phyloP scores from a whole-genome alignment of 2,888 invertebrate species.

The Apantesis nais region DNA sequence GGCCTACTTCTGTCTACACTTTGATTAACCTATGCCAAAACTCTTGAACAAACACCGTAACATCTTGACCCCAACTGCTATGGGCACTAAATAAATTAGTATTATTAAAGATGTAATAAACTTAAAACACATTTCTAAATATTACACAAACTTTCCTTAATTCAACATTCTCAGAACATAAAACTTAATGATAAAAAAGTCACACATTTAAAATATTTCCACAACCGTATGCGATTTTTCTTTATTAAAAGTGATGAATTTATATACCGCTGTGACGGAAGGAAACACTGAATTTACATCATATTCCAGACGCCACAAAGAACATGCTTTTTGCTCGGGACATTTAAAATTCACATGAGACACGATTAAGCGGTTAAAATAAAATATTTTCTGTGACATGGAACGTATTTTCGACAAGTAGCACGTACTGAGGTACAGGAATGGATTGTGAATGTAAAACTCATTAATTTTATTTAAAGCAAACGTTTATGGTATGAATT shows the following conservation, averaged over 20 bases:
- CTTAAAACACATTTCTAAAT: no score
- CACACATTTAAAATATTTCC: neutral
- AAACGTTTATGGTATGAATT: no score
- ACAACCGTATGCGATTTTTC: constrained; percentile 5
- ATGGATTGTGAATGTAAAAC: constrained; percentile 9
- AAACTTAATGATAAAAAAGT: neutral
- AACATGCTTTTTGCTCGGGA: constrained; percentile 41
- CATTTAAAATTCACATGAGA: constrained; percentile 52
- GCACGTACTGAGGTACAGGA: constrained; percentile 16
- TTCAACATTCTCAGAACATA: neutral
- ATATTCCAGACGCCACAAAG: constrained; percentile 36
- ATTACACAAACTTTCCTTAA: no score
- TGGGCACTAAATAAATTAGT: no score
- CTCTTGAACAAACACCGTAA: no score
- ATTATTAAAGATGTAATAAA: no score
- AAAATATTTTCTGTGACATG: constrained; percentile 47
- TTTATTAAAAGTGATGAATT: constrained; percentile 14
- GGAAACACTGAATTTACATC: constrained; percentile 34
- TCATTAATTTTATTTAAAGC: neutral
- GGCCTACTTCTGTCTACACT: no score
- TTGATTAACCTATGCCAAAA: no score
- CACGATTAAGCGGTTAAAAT: constrained; percentile 52
- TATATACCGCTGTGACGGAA: constrained; percentile 18
- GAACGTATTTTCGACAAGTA: constrained; percentile 27
- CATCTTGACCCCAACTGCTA: no score